These are phyloP conservation scores for Anarhynchus alexandrinus DNA, from an alignment of 2,113 vertebrate species.

Conservation along the genomic window DNA sequence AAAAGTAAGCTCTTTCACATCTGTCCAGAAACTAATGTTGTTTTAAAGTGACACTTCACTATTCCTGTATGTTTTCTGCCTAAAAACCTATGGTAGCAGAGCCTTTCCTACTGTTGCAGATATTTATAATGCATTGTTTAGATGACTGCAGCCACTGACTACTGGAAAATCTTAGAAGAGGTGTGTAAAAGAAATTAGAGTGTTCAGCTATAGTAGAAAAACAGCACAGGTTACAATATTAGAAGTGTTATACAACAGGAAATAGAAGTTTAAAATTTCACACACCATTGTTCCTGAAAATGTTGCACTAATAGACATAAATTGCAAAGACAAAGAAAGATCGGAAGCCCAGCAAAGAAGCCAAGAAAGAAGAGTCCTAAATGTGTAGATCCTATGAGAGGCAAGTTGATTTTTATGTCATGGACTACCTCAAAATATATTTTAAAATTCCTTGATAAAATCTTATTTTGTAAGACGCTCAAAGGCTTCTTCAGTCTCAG, in stretches of 20 bases:
- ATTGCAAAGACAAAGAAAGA: not conserved
- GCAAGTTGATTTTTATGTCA: not conserved
- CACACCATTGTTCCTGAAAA: not conserved
- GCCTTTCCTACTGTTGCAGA: not conserved
- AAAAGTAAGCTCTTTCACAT: constrained; percentile 42
- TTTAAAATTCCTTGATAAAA: not conserved
- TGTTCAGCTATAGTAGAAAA: not conserved
- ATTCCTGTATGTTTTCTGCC: not conserved
- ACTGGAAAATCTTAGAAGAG: not conserved
- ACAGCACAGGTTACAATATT: not conserved
- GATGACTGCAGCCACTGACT: not conserved
- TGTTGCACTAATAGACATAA: not conserved
- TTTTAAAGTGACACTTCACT: constrained; percentile 6
- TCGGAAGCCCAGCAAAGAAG: not conserved
- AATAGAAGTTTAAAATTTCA: not conserved
- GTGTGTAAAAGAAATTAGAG: not conserved
- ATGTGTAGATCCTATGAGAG: not conserved
- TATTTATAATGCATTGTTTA: not conserved
- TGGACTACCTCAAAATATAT: not conserved
- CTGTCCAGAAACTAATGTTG: constrained; percentile 19
- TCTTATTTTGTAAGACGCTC: not conserved
- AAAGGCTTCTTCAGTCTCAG: not conserved
- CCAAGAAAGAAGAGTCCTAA: not conserved
- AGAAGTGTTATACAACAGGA: not conserved
- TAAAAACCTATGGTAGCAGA: not conserved